These are phyloP conservation scores for Delphinus delphis DNA, from an alignment of 2,113 vertebrate genomes.

Conservation along the genomic window DNA sequence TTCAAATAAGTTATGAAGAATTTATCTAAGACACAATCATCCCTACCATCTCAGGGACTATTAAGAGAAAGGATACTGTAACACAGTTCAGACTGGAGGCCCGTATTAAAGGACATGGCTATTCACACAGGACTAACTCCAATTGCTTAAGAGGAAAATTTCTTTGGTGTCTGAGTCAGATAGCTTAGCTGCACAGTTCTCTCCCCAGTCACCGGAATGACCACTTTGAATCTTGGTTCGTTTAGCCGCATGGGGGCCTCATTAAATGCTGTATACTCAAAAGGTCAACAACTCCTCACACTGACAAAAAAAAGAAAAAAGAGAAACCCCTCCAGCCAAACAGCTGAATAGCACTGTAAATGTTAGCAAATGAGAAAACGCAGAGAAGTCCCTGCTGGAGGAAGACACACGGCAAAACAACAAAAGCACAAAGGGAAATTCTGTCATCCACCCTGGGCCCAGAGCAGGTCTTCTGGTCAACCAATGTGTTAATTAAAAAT, in stretches of 20 bases:
- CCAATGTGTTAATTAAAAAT: neutral
- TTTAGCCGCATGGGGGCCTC: neutral
- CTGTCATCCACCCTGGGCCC: neutral
- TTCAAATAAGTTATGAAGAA: slow-evolving; percentile 1
- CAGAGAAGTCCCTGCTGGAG: neutral
- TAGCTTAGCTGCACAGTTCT: no score
- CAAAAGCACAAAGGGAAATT: neutral
- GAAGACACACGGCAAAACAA: rapidly evolving
- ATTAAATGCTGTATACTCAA: slow-evolving; percentile 23
- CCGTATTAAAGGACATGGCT: neutral
- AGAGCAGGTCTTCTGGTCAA: neutral
- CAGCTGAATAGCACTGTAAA: neutral
- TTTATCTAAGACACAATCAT: neutral
- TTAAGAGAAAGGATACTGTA: neutral
- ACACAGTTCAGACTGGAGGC: neutral
- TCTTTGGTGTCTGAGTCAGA: neutral
- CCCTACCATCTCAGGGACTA: neutral
- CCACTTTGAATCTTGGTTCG: neutral
- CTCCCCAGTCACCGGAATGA: neutral
- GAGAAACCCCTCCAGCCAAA: neutral
- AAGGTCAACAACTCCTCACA: slow-evolving; percentile 41
- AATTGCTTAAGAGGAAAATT: neutral
- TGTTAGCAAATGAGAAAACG: neutral
- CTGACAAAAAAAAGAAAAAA: neutral
- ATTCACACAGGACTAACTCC: neutral